Evolutionary conservation across 2,797 vertebrate species (phyloP), one percentile per base, ranked within the genome.

Genomic region (Anniella stebbinsi): DNA sequence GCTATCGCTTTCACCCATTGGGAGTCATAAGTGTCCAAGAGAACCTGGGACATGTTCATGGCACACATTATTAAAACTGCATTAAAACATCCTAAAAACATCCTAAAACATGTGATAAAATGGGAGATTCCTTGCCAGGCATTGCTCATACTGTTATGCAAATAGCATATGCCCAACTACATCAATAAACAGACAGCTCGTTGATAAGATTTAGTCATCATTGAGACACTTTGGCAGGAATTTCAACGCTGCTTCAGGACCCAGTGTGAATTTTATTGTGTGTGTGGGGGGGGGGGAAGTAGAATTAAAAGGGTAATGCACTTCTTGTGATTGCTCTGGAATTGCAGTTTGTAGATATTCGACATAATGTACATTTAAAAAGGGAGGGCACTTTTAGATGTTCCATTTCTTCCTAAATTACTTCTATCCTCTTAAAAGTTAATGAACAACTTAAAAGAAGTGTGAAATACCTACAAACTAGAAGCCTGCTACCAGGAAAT

Each of bases 121-220:
- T 17, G 38, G 69, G 0, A 86, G 36, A 69, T 2, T 0, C 0
- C 83, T 89, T 89, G 73, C 4, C 69, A 78, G 84, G 2, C 0
- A 11, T 80, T 86, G 15, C 81, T 89, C 88, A 48, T 88, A 18
- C 2, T 30, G 28, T 12, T 88, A 80, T 25, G 60, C 28, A 57
- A 4, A 28, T 73, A 84, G n/a, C 8, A 80, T 87, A 48, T 63
- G 21, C 9, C 38, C 33, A 81, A 18, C 2, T 67, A 45, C 23
- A 66, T 89, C 23, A 82, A 36, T 60, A 75, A 88, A 93, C 73
- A n/a, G 2, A 87, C 87, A 5, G 3, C 70, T 25, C 33, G 36
- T 28, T 67, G 21, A 87, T 80, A 70, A 70, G 38, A 21, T 21
- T 57, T 80, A 45, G n/a, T 77, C 54, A 70, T 17, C n/a, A 80